Percentiles rank a stretch among this genome's conserved stretches.
Evolutionary conservation across 2,797 vertebrate species (phyloP).

Genomic region (Acipenser transmontanus): DNA sequence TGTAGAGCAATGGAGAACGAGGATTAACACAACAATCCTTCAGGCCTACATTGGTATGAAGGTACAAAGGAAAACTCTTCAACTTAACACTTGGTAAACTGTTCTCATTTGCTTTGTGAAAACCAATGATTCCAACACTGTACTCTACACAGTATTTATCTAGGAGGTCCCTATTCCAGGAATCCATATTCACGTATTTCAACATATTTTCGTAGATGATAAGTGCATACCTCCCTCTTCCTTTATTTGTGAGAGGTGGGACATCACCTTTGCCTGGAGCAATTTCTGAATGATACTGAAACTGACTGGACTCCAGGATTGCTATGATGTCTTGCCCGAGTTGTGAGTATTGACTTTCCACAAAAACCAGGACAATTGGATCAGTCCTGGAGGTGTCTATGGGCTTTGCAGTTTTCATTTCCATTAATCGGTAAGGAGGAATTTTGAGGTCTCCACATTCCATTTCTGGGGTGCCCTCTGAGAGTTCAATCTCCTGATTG

Average conservation of each 20-base stretch:
- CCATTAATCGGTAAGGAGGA: constrained; percentile 68
- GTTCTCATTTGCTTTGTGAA: constrained; percentile 93
- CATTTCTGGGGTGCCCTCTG: constrained; percentile 67
- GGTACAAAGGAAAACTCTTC: constrained; percentile 75
- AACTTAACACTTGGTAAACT: constrained; percentile 71
- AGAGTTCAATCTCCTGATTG: constrained; percentile 76
- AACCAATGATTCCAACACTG: constrained; percentile 90
- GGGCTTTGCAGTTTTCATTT: constrained; percentile 74
- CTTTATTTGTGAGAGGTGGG: constrained; percentile 81
- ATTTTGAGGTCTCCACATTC: constrained; percentile 75
- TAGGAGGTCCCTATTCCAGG: constrained; percentile 88
- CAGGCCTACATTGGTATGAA: constrained; percentile 84
- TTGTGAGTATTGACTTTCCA: constrained; percentile 95
- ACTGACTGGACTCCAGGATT: constrained; percentile 86
- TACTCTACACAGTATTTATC: constrained; percentile 95
- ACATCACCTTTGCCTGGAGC: constrained; percentile 89
- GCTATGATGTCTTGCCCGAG: constrained; percentile 91
- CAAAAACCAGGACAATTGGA: constrained; percentile 77
- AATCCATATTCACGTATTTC: constrained; percentile 88
- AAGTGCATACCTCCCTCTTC: constrained; percentile 79
- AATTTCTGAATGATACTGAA: constrained; percentile 86
- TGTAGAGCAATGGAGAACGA: constrained; percentile 78
- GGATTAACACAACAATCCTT: constrained; percentile 82
- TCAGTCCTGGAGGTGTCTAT: constrained; percentile 80
- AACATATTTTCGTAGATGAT: constrained; percentile 92